A percentile compares a stretch with the other conserved stretches of the same genome.
These are phyloP conservation scores for Amblyjoppa proteus DNA, from an alignment of 2,888 invertebrate species.

Conservation along the genomic window DNA sequence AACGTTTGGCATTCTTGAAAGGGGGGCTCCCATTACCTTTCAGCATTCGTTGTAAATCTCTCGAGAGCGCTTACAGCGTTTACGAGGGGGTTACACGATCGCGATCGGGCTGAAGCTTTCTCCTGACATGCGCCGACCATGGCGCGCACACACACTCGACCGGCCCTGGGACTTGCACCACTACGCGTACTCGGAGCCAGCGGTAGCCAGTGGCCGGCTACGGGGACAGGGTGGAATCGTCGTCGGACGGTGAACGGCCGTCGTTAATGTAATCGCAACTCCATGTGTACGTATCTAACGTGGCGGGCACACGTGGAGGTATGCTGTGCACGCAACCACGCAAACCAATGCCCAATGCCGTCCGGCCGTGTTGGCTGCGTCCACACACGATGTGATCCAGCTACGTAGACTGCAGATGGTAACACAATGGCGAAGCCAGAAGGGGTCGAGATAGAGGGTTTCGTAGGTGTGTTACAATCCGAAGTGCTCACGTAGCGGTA, in stretches of 20 bases:
- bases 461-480: slow-evolving; percentile 52
- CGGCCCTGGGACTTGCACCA: neutral
- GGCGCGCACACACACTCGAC: slow-evolving; percentile 1
- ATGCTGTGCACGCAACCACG: slow-evolving; percentile 32
- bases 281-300: slow-evolving; percentile 26
- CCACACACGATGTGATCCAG: neutral
- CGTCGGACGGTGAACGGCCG: slow-evolving; percentile 26
- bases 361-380: neutral
- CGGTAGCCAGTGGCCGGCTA: neutral
- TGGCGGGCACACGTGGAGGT: slow-evolving; percentile 30
- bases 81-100: slow-evolving; percentile 57
- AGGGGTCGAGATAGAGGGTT: neutral
- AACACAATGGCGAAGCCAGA: slow-evolving; percentile 48
- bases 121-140: slow-evolving; percentile 38
- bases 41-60: slow-evolving; percentile 56
- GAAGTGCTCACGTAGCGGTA: slow-evolving; percentile 53
- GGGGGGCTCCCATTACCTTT: slow-evolving; percentile 24
- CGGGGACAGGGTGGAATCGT: slow-evolving; percentile 16
- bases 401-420: slow-evolving; percentile 8
- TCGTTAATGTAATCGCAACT: slow-evolving; percentile 52
- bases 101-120: slow-evolving; percentile 42
- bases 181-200: neutral
- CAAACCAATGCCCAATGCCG: slow-evolving; percentile 41
- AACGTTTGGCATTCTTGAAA: slow-evolving; percentile 28
- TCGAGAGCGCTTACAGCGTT: slow-evolving; percentile 52